Conservation (phyloP, 2,113 vertebrate genomes). For the Bos javanicus region DNA sequence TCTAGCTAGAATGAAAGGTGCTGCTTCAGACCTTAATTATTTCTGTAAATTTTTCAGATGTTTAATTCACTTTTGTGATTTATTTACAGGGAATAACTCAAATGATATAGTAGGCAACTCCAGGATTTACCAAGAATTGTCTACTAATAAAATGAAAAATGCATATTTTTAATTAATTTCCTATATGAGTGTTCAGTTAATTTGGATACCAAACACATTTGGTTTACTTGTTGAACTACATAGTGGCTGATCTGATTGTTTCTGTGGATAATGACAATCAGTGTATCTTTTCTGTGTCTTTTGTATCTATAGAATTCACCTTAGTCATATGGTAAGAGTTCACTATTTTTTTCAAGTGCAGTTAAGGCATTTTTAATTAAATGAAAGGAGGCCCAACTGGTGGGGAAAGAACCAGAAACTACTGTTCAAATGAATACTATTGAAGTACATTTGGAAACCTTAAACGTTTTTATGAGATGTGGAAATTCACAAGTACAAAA, state of each 20-base stretch:
- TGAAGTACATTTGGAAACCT: conserved; percentile 23
- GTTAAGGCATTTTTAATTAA: neutral
- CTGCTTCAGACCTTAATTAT: conserved; percentile 16
- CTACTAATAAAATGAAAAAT: neutral
- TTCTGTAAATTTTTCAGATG: conserved; percentile 18
- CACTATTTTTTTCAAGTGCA: neutral
- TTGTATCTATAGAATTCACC: neutral
- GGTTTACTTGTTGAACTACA: neutral
- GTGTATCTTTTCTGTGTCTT: neutral
- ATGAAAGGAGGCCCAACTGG: neutral
- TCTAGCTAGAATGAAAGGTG: conserved; percentile 4
- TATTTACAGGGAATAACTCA: neutral
- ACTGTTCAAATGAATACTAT: neutral
- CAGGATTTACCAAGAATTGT: neutral
- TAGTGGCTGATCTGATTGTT: neutral
- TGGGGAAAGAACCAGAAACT: neutral
- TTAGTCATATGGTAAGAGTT: neutral
- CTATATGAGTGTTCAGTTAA: neutral
- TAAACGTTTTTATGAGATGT: conserved; percentile 40
- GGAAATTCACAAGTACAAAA: conserved; percentile 53
- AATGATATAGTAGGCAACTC: neutral
- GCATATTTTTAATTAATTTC: neutral
- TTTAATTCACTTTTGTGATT: conserved; percentile 14
- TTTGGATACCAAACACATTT: neutral
- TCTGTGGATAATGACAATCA: neutral